Conservation (phyloP, 2,113 vertebrate genomes). For the Barbus barbus region DNA sequence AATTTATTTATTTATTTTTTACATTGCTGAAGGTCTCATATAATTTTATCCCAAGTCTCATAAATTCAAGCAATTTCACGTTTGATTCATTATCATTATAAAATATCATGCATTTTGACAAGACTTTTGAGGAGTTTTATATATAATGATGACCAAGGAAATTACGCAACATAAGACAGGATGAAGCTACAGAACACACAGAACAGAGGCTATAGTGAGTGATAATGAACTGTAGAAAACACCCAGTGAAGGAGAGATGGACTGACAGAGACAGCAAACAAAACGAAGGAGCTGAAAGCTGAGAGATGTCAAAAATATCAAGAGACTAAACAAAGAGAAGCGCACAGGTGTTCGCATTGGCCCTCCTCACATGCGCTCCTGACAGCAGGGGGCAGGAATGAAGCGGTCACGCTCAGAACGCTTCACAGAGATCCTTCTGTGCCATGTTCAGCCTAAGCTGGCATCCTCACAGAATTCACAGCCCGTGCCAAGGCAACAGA, state of each 20-base stretch:
- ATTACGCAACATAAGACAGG: background rate
- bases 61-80: background rate
- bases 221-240: background rate
- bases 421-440: constrained; percentile 5
- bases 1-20: background rate
- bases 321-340: constrained; percentile 3
- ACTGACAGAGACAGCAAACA: background rate
- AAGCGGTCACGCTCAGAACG: background rate
- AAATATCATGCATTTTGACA: background rate
- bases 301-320: constrained; percentile 42
- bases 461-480: constrained; percentile 59
- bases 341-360: constrained; percentile 44
- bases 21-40: background rate
- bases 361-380: constrained; percentile 14
- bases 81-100: too few species aligned
- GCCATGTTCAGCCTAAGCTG: constrained; percentile 43
- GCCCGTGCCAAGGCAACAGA: constrained; percentile 48
- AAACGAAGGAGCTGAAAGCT: constrained; percentile 13
- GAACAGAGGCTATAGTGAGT: background rate
- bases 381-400: constrained; percentile 35
- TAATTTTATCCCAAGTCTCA: background rate
- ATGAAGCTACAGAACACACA: background rate
- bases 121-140: background rate
- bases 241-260: background rate
- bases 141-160: background rate